A percentile compares a stretch with the other conserved stretches of the same genome.
Evolutionary conservation across 1,140 invertebrate species (phyloP).

Genomic region (Aleiodes sp.): DNA sequence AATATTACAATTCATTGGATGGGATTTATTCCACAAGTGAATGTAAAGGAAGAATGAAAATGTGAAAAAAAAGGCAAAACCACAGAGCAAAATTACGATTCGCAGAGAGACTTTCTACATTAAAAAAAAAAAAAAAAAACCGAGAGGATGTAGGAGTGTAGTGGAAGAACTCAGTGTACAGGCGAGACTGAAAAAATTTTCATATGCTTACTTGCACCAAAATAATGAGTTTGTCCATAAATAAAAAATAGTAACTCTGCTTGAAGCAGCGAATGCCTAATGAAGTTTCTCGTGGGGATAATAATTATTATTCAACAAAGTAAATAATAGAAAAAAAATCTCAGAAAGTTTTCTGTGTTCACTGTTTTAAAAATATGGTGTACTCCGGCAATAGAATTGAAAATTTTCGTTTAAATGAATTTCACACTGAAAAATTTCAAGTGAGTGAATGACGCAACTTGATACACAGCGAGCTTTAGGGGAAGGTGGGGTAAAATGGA

Average conservation of each 20-base stretch:
- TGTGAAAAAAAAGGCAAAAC: slow-evolving; percentile 9
- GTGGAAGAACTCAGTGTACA: neutral
- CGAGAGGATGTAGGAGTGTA: slow-evolving; percentile 27
- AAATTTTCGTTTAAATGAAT: no score
- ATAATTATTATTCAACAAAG: slow-evolving; percentile 59
- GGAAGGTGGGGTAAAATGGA: no score
- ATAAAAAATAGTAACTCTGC: slow-evolving; percentile 58
- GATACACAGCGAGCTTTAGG: no score
- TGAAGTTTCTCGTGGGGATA: slow-evolving; percentile 62
- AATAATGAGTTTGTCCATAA: slow-evolving; percentile 67
- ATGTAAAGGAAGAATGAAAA: slow-evolving; percentile 1
- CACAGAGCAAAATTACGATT: neutral
- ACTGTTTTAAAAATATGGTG: neutral
- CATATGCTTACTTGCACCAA: slow-evolving; percentile 66
- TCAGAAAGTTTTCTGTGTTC: neutral
- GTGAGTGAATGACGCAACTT: no score
- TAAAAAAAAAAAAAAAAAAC: slow-evolving; percentile 19
- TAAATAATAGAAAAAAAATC: slow-evolving; percentile 1
- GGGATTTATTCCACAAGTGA: neutral
- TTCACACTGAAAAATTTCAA: no score
- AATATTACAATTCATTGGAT: slow-evolving; percentile 17
- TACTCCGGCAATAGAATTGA: neutral
- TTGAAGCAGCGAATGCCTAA: slow-evolving; percentile 59
- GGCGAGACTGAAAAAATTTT: slow-evolving; percentile 47
- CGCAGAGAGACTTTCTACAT: neutral